Conservation (phyloP, 2,797 vertebrate species). For the Nothura maculosa region DNA sequence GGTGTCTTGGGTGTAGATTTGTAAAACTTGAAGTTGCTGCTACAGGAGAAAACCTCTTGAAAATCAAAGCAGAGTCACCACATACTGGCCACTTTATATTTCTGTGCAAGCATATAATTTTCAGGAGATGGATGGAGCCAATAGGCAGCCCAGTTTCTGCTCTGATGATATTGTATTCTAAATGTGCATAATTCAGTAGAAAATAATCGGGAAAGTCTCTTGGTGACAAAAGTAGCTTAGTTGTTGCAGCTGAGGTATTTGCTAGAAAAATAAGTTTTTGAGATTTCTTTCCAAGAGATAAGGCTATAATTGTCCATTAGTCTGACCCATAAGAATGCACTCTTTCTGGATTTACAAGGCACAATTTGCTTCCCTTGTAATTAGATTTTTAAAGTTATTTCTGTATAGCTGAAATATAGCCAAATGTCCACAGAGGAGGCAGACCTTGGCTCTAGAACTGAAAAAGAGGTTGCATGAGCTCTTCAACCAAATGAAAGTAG, state of each 20-base stretch:
- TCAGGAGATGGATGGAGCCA: background rate
- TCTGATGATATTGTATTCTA: background rate
- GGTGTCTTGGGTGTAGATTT: background rate
- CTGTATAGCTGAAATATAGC: background rate
- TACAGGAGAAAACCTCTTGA: background rate
- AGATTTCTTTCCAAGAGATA: background rate
- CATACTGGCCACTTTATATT: background rate
- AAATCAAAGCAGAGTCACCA: background rate
- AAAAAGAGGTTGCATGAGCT: background rate
- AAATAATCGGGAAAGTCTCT: background rate
- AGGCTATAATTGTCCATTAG: background rate
- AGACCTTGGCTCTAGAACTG: background rate
- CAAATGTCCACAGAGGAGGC: background rate
- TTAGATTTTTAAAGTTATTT: background rate
- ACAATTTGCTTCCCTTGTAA: background rate
- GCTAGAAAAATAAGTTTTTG: background rate
- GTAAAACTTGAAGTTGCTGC: background rate
- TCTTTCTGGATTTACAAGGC: background rate
- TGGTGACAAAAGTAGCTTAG: background rate
- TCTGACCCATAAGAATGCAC: background rate
- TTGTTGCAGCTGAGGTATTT: background rate
- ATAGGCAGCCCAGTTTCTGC: background rate
- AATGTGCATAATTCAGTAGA: background rate
- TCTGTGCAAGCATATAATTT: background rate
- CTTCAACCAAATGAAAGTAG: background rate